phyloP scores from a whole-genome alignment of 2,113 vertebrate genomes.

The Erythrolamprus reginae region DNA sequence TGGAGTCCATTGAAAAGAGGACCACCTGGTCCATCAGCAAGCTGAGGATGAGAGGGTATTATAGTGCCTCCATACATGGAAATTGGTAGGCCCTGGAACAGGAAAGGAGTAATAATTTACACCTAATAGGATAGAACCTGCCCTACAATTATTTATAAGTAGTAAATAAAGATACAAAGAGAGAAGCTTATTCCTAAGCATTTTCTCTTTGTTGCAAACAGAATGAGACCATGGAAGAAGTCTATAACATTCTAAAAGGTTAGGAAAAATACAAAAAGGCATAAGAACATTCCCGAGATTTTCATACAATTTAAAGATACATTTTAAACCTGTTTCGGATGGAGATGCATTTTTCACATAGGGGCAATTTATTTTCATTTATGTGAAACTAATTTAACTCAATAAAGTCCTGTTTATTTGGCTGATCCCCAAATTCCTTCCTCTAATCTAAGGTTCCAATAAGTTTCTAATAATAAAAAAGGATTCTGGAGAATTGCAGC shows the following conservation, averaged over 20 bases:
- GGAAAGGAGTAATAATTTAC: neutral
- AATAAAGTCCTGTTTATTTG: neutral
- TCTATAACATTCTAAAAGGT: neutral
- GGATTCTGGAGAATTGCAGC: accelerated
- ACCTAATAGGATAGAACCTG: accelerated
- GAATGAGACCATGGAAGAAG: neutral
- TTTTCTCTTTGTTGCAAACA: neutral
- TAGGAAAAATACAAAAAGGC: neutral
- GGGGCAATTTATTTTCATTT: neutral
- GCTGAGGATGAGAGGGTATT: conserved; percentile 89
- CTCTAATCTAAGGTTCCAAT: neutral
- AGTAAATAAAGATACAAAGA: neutral
- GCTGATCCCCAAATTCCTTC: neutral
- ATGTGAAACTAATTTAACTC: neutral
- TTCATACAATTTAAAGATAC: neutral
- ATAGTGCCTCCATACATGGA: conserved; percentile 96
- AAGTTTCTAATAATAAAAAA: neutral
- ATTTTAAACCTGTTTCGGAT: neutral
- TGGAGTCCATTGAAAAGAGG: conserved; percentile 94
- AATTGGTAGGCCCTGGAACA: conserved; percentile 86
- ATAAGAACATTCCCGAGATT: neutral
- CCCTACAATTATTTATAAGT: neutral
- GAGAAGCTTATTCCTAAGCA: neutral
- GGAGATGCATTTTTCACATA: neutral
- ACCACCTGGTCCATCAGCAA: conserved; percentile 90